Percentiles rank a stretch among this genome's conserved stretches.
These are phyloP conservation scores for Parus major DNA, from an alignment of 2,113 vertebrate genomes.

Conservation along the genomic window DNA sequence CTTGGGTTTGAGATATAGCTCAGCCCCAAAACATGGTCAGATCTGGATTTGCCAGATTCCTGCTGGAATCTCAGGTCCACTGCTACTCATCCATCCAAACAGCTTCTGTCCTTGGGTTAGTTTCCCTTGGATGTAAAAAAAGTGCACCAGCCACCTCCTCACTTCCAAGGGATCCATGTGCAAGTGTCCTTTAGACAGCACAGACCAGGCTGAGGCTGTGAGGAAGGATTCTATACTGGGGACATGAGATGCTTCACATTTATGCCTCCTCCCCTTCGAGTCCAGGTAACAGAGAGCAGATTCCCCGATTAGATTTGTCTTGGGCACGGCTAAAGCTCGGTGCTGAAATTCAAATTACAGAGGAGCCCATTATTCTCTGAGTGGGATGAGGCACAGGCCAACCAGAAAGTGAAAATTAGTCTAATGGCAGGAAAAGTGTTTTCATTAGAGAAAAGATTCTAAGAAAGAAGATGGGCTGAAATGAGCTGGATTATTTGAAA, in stretches of 20 bases:
- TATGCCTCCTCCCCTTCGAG: neutral
- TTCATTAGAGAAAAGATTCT: neutral
- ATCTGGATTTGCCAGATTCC: neutral
- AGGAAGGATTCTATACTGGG: neutral
- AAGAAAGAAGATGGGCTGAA: neutral
- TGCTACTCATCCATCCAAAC: neutral
- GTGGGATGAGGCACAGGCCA: neutral
- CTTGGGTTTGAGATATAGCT: neutral
- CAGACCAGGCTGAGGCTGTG: neutral
- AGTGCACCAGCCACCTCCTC: neutral
- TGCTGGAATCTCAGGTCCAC: neutral
- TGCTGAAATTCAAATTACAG: neutral
- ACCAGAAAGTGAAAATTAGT: neutral
- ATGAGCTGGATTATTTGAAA: neutral
- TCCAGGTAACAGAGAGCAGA: neutral
- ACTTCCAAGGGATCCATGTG: accelerated
- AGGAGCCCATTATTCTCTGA: neutral
- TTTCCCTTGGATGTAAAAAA: neutral
- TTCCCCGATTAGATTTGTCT: neutral
- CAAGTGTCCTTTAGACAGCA: accelerated
- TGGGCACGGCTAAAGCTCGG: neutral
- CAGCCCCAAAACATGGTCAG: neutral
- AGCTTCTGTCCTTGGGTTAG: neutral
- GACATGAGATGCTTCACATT: neutral
- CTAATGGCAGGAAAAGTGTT: neutral